phyloP scores from a whole-genome alignment of 37 sponge, comb jelly and placozoan species.

The Spongilla lacustris region DNA sequence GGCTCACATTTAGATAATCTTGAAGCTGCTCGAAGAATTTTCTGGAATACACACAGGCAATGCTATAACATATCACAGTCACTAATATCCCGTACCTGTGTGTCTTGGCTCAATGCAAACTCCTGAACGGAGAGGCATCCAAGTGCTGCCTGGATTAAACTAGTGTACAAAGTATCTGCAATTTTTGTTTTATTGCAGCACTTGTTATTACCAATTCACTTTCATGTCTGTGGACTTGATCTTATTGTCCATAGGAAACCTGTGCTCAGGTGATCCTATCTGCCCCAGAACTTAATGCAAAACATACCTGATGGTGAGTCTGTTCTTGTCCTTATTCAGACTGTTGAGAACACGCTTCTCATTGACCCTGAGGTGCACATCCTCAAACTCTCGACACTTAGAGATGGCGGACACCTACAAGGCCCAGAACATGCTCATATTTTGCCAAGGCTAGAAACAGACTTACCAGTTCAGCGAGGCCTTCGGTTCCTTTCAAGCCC shows the following conservation, averaged over 20 bases:
- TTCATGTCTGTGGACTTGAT: conserved; percentile 97
- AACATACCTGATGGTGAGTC: conserved; percentile 77
- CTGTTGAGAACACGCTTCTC: conserved; percentile 91
- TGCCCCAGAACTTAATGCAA: background rate
- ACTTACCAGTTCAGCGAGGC: conserved; percentile 65
- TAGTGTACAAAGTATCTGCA: background rate
- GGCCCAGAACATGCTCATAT: background rate
- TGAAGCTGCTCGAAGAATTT: conserved; percentile 82
- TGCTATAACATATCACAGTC: background rate
- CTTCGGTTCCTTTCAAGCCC: conserved; percentile 57
- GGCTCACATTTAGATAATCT: conserved; percentile 76
- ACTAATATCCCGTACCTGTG: conserved; percentile 53
- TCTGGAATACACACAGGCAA: conserved; percentile 23
- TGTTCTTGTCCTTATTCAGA: conserved; percentile 92
- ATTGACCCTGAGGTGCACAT: conserved; percentile 87
- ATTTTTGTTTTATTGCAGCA: background rate
- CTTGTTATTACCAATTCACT: conserved; percentile 82
- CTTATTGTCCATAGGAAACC: conserved; percentile 89
- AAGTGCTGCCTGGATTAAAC: conserved; percentile 93
- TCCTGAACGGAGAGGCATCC: conserved; percentile 92
- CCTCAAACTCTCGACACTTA: conserved; percentile 87
- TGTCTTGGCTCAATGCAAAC: conserved; percentile 91
- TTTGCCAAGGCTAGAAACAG: background rate
- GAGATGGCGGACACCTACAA: conserved; percentile 67
- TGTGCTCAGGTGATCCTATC: conserved; percentile 6